Evolutionary conservation across 2,113 vertebrate species (phyloP).

Genomic region (Propithecus coquereli): DNA sequence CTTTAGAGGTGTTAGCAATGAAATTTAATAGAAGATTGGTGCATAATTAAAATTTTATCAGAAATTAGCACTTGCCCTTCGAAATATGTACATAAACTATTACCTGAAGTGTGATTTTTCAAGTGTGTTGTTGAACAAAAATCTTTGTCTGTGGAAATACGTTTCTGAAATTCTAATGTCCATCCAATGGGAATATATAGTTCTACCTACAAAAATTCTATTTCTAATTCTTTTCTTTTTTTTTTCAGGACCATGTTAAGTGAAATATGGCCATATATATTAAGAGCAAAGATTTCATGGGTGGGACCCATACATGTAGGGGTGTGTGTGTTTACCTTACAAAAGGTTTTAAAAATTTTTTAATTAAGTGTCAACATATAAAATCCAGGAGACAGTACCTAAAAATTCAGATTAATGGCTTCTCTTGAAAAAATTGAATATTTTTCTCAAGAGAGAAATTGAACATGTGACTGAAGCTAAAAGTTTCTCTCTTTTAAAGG

Average conservation of each 20-base stretch:
- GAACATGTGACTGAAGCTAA: not conserved
- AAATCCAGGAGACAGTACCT: not conserved
- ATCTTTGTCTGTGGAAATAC: not conserved
- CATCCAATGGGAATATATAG: conserved; percentile 15
- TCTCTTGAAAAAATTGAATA: not conserved
- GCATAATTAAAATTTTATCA: conserved; percentile 41
- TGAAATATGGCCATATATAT: not conserved
- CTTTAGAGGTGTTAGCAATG: conserved; percentile 4
- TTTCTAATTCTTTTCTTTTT: not conserved
- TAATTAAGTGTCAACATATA: not conserved
- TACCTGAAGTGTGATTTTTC: not conserved
- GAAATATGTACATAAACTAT: not conserved
- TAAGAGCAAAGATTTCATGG: not conserved
- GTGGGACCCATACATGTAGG: not conserved
- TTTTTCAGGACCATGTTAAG: not conserved
- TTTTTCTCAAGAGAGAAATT: no score
- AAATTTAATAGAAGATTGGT: conserved; percentile 6
- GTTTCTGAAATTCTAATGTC: conserved; percentile 54
- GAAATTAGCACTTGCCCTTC: conserved; percentile 35
- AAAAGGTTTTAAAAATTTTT: not conserved
- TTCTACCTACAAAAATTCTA: not conserved
- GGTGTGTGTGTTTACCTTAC: not conserved
- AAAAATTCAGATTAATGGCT: not conserved
- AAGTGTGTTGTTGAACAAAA: conserved; percentile 22
- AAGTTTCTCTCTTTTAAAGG: not conserved